Evolutionary conservation across 2,797 vertebrate species (phyloP).

Genomic region (Cyprinella venusta): DNA sequence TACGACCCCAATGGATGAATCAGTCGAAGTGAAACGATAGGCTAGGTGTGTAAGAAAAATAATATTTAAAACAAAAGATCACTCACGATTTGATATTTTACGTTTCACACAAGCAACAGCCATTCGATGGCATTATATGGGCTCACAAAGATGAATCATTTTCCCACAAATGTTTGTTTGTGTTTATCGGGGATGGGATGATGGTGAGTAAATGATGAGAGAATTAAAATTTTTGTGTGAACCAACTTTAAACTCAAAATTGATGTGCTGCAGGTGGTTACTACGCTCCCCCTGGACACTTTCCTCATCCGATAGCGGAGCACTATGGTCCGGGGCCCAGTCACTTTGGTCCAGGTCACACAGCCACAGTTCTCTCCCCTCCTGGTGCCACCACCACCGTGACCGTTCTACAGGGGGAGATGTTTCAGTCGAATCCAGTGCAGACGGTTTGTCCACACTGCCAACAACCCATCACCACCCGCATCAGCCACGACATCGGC

Average conservation of each 20-base stretch:
- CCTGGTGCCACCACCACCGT: conserved; percentile 90
- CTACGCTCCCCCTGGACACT: conserved; percentile 76
- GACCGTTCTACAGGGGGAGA: conserved; percentile 96
- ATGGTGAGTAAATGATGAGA: not conserved
- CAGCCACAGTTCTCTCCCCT: conserved; percentile 88
- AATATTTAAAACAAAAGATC: too few relatives aligned
- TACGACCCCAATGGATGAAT: too few relatives aligned
- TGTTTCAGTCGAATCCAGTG: conserved; percentile 92
- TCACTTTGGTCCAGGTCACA: conserved; percentile 85
- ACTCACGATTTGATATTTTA: too few relatives aligned
- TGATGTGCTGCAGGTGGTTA: conserved; percentile 64
- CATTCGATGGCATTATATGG: too few relatives aligned
- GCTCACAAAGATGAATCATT: too few relatives aligned
- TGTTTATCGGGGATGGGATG: not conserved
- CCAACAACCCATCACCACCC: conserved; percentile 95
- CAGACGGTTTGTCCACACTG: conserved; percentile 98
- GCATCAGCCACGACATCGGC: conserved; percentile 91
- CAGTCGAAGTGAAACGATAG: too few relatives aligned
- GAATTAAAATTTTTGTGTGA: not conserved
- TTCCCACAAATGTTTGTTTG: not conserved
- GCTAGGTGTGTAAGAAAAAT: too few relatives aligned
- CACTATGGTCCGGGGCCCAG: conserved; percentile 67
- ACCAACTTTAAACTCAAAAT: not conserved
- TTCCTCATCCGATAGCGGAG: conserved; percentile 71
- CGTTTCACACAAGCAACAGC: too few relatives aligned